Conservation (phyloP, 2,113 vertebrate species). For the Oreochromis spilurus region DNA sequence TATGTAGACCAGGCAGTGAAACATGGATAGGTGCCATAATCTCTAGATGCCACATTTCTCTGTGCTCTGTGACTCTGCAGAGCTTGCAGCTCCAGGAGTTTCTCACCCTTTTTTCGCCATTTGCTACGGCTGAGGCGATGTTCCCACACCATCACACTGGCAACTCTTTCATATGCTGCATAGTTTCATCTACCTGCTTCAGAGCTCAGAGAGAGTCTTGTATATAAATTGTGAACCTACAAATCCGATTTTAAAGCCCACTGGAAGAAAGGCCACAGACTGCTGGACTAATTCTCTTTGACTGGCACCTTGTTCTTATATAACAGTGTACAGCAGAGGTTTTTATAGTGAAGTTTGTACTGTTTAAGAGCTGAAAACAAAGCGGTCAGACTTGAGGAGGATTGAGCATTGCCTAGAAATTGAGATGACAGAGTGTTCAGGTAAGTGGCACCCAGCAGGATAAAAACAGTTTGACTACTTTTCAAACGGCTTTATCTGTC, state of each 20-base stretch:
- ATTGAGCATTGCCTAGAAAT: neutral
- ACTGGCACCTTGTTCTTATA: neutral
- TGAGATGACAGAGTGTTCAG: neutral
- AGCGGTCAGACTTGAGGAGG: neutral
- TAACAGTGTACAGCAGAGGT: neutral
- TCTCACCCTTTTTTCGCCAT: constrained; percentile 28
- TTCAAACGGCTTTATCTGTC: neutral
- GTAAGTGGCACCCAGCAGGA: constrained; percentile 6
- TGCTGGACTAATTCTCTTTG: neutral
- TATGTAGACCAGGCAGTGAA: neutral
- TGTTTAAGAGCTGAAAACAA: neutral
- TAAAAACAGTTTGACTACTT: neutral
- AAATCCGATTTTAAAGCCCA: neutral
- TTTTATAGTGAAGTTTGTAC: neutral
- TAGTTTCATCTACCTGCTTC: neutral
- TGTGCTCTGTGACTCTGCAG: constrained; percentile 52
- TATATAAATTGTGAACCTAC: neutral
- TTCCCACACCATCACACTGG: neutral
- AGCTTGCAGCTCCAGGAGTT: constrained; percentile 5
- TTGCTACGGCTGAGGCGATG: neutral
- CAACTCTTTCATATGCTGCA: neutral
- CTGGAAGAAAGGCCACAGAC: neutral
- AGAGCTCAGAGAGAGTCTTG: neutral
- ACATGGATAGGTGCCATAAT: constrained; percentile 52
- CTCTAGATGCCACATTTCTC: constrained; percentile 62